Base-by-base conservation (phyloP, 2,888 invertebrate species). In the Drosophila mulleri region DNA sequence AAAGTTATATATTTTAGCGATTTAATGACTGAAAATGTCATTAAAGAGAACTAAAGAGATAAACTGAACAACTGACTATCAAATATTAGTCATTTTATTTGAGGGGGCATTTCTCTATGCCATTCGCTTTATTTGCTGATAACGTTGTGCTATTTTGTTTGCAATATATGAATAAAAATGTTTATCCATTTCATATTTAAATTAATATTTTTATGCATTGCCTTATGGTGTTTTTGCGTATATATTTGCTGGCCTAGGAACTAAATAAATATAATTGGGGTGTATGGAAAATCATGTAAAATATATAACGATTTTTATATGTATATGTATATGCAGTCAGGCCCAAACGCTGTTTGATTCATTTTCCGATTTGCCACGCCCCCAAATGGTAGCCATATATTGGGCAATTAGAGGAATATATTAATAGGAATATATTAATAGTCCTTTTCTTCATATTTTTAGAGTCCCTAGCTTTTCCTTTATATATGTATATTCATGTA, bases 1-100 rank as follows among this genome's bases (percentile, higher is more conserved):
- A 23, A 8, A 45, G 45, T 45, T 68, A 64, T 60, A 62, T 60
- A 62, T 70, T 58, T 45, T 26, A 41, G 54, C 66, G 59, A 59
- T 78, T 75, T 75, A 72, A 83, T 85, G 83, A 69, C 75, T 75
- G 68, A 45, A 85, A 85, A 77, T 75, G 85, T 67, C 77, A 78
- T 75, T 78, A 79, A 79, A 57, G 52, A 57, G 23, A 26, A 54
- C 72, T 52, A 44, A 60, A 71, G n/a, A 41, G 52, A 78, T 78
- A 79, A 76, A 58, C 48, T 54, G 23, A 53, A 58, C 72, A 53
- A 58, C 72, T 47, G 47, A 63, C 69, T 57, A 74, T 48, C 64
- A 68, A 54, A 76, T 67, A 72, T 61, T 64, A 59, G 47, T n/a
- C 37, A 53, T 26, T 59, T 62, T 47, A 61, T 78, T 60, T 41